Evolutionary conservation across 2,797 vertebrate genomes (phyloP).

Genomic region (Coracias cyanogaster): DNA sequence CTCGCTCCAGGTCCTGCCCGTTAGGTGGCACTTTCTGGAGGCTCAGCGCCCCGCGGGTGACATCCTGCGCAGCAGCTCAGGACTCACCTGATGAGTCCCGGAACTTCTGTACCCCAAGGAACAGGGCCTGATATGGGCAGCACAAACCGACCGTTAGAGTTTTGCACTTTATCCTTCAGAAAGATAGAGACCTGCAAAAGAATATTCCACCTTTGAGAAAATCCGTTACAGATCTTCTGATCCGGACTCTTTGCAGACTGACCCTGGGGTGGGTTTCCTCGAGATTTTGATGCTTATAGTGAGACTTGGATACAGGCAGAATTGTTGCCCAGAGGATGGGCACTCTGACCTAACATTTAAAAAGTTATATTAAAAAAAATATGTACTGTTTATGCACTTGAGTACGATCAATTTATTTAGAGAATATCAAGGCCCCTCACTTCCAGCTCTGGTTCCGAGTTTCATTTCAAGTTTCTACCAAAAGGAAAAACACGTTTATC

Average conservation of each 20-base stretch:
- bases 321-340: not conserved
- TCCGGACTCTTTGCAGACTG: not conserved
- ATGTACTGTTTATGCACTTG: not conserved
- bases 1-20: not conserved
- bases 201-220: not conserved
- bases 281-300: not conserved
- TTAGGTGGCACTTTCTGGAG: not conserved
- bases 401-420: not conserved
- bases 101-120: conserved; percentile 91
- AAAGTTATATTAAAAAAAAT: not conserved
- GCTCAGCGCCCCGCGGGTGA: not conserved
- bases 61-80: not conserved
- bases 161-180: conserved; percentile 97
- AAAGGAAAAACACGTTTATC: not conserved
- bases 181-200: conserved; percentile 94
- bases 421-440: not conserved
- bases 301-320: not conserved
- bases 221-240: not conserved
- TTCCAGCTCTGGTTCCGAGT: not conserved
- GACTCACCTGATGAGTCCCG: conserved; percentile 91
- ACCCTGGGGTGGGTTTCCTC: not conserved
- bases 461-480: not conserved
- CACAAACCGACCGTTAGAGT: conserved; percentile 95
- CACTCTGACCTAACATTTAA: not conserved
- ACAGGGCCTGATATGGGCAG: conserved; percentile 92